Percentiles rank a stretch among this genome's conserved stretches.
Evolutionary conservation across 2,797 vertebrate genomes (phyloP).

Genomic region (Chelmon rostratus): DNA sequence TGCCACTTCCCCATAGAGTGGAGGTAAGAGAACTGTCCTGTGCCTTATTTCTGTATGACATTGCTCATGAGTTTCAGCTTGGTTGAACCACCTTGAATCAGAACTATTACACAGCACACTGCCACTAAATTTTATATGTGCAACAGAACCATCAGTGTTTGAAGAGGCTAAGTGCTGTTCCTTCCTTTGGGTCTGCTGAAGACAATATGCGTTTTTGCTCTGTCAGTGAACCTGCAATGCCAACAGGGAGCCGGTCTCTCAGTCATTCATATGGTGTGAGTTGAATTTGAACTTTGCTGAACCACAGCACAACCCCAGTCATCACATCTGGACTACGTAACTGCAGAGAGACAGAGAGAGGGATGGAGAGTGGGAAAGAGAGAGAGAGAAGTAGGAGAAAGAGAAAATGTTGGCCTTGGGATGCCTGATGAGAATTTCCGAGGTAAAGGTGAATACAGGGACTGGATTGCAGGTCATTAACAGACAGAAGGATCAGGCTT

Average conservation of each 20-base stretch:
- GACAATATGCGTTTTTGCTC: slow-evolving; percentile 20
- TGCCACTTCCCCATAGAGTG: slow-evolving; percentile 89
- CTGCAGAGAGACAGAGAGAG: not conserved
- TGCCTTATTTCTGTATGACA: not conserved
- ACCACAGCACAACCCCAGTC: slow-evolving; percentile 29
- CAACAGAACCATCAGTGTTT: slow-evolving; percentile 13
- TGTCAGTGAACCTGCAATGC: slow-evolving; percentile 24
- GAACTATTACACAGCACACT: not conserved
- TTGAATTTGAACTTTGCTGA: slow-evolving; percentile 56
- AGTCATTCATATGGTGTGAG: slow-evolving; percentile 37
- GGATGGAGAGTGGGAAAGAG: not conserved
- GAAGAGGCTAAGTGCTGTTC: slow-evolving; percentile 8
- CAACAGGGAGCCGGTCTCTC: slow-evolving; percentile 29
- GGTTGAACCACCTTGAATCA: not conserved
- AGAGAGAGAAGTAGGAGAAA: not conserved
- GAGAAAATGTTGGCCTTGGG: slow-evolving; percentile 15
- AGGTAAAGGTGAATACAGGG: slow-evolving; percentile 16
- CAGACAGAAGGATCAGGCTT: slow-evolving; percentile 18
- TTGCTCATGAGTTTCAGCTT: not conserved
- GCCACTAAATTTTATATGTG: not conserved
- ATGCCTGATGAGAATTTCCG: slow-evolving; percentile 16
- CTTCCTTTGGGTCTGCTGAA: slow-evolving; percentile 25
- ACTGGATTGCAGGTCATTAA: slow-evolving; percentile 1
- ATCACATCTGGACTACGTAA: slow-evolving; percentile 64
- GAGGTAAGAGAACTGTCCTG: slow-evolving; percentile 89